Conservation (phyloP, 2,113 vertebrate species). For the Sporophila hypoxantha region DNA sequence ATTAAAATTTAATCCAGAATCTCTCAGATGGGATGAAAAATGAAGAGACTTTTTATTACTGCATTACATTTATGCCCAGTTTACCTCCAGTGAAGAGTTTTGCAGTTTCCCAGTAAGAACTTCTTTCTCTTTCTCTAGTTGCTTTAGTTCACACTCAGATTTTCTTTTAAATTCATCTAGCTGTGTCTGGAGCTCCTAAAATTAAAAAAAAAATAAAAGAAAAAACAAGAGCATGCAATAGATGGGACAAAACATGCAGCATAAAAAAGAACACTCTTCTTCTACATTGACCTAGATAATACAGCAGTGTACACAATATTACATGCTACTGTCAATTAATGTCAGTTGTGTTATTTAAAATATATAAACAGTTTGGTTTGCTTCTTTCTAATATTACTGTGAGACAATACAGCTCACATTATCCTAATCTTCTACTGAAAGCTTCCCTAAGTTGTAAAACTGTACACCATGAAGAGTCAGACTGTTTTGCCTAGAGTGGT, state of each 20-base stretch:
- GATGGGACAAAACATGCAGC: background rate
- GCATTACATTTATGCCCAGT: background rate
- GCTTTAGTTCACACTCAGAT: slow-evolving; percentile 69
- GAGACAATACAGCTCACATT: background rate
- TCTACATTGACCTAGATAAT: background rate
- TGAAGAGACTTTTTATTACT: background rate
- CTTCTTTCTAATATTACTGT: background rate
- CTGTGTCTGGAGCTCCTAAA: slow-evolving; percentile 70
- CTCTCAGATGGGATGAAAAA: background rate
- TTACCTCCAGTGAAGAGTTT: slow-evolving; percentile 80
- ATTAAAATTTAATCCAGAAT: background rate
- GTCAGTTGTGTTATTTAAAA: background rate
- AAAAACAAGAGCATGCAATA: background rate
- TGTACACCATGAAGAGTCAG: background rate
- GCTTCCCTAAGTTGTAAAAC: background rate
- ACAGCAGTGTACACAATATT: background rate
- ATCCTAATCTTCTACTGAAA: background rate
- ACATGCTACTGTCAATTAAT: background rate
- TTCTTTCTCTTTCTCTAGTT: slow-evolving; percentile 79
- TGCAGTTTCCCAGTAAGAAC: slow-evolving; percentile 75
- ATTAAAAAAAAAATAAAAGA: background rate
- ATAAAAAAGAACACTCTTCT: background rate
- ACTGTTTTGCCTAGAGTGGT: background rate
- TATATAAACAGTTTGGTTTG: background rate
- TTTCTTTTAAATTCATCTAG: slow-evolving; percentile 81